phyloP scores from a whole-genome alignment of 2,888 invertebrate species.

The Teinopalpus imperialis region DNA sequence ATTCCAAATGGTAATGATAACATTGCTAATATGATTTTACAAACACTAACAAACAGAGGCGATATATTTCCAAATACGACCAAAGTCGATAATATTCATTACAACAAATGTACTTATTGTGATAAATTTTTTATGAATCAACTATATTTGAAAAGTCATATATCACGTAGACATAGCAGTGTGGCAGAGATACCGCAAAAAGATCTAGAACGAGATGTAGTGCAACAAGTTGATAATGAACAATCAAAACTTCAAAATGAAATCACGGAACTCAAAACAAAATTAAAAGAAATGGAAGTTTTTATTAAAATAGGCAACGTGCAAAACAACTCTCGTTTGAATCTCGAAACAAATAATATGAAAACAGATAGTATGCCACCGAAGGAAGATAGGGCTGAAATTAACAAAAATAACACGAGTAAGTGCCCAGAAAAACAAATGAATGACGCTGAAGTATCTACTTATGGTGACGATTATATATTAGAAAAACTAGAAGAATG shows the following conservation, averaged over 20 bases:
- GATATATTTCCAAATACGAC: conserved; percentile 56
- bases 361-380: neutral
- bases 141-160: conserved; percentile 84
- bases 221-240: conserved; percentile 56
- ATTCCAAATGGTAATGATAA: conserved; percentile 69
- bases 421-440: conserved; percentile 37
- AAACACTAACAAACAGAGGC: conserved; percentile 61
- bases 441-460: conserved; percentile 60
- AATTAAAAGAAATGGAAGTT: conserved; percentile 73
- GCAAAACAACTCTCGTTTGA: conserved; percentile 28
- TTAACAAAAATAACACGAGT: conserved; percentile 4
- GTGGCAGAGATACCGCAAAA: conserved; percentile 53
- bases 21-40: conserved; percentile 72
- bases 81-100: conserved; percentile 56
- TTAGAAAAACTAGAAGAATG: conserved; percentile 71
- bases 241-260: conserved; percentile 81
- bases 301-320: conserved; percentile 42
- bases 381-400: neutral
- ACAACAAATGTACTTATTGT: conserved; percentile 84
- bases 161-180: conserved; percentile 80
- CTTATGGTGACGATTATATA: conserved; percentile 53
- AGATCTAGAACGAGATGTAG: conserved; percentile 39
- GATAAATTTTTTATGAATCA: conserved; percentile 86
- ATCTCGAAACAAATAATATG: conserved; percentile 20
- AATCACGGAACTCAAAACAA: conserved; percentile 67